Conservation (phyloP, 2,113 vertebrate genomes). For the Lynx canadensis region DNA sequence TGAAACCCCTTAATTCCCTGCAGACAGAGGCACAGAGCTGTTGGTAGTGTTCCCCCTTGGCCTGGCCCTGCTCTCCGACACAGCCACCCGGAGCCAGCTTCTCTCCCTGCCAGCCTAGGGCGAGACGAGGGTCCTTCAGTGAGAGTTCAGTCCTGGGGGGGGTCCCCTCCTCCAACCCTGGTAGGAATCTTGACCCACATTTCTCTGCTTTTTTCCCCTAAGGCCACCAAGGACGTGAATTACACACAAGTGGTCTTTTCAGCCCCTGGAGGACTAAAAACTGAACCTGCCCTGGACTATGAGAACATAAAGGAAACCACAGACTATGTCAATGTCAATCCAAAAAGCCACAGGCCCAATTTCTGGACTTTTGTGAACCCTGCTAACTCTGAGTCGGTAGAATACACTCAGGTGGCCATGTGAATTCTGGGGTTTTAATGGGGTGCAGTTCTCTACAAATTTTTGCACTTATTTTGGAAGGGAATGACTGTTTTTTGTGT, state of each 20-base stretch:
- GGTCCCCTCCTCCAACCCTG: not conserved
- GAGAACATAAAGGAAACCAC: constrained; percentile 56
- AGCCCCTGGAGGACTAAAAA: fast-evolving
- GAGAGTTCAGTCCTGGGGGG: not conserved
- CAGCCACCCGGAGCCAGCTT: not conserved
- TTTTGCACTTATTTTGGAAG: not conserved
- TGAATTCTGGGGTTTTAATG: constrained; percentile 46
- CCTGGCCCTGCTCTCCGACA: not conserved
- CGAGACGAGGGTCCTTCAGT: not conserved
- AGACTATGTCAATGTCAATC: constrained; percentile 82
- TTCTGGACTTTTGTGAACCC: constrained; percentile 70
- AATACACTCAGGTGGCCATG: constrained; percentile 77
- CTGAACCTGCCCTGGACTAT: constrained; percentile 44
- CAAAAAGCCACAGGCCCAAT: not conserved
- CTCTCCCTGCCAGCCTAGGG: not conserved
- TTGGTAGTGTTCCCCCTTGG: not conserved
- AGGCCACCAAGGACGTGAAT: not conserved
- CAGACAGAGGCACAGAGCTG: not conserved
- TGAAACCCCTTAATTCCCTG: not conserved
- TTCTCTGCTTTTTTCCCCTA: not conserved
- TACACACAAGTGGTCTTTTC: constrained; percentile 80
- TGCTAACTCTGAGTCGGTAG: not conserved
- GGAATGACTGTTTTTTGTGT: not conserved
- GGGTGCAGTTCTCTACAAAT: not conserved
- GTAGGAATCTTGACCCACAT: not conserved